A percentile compares a stretch with the other conserved stretches of the same genome.
Evolutionary conservation across 1,140 invertebrate species (phyloP).

Genomic region (Periplaneta americana): DNA sequence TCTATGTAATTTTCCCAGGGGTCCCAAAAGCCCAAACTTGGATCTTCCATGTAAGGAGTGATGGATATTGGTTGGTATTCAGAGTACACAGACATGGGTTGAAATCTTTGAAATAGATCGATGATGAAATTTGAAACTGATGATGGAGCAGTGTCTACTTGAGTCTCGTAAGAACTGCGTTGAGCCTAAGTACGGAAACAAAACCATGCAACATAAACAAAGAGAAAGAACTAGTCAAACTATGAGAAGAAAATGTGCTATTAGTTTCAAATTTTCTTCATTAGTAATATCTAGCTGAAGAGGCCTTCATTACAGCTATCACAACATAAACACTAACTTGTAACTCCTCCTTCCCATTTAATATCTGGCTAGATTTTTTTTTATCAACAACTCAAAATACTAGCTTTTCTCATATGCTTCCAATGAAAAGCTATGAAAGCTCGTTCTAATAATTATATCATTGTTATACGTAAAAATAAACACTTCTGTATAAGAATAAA

Average conservation of each 20-base stretch:
- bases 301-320: no score
- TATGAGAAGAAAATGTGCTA: not conserved
- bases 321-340: no score
- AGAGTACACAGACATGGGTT: not conserved
- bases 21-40: not conserved
- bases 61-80: not conserved
- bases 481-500: no score
- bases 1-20: not conserved
- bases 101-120: not conserved
- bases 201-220: not conserved
- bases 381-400: no score
- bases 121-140: not conserved
- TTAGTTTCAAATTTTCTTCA: not conserved
- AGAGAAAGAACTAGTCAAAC: not conserved
- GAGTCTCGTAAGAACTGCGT: not conserved
- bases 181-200: not conserved
- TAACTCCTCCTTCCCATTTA: no score
- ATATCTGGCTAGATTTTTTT: no score
- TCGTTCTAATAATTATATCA: no score
- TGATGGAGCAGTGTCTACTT: not conserved
- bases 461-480: no score
- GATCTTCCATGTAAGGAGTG: not conserved
- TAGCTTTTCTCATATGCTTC: no score
- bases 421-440: no score
- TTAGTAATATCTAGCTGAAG: no score